Base-by-base conservation (phyloP, 2,888 invertebrate genomes). In the Calameuta idolon region DNA sequence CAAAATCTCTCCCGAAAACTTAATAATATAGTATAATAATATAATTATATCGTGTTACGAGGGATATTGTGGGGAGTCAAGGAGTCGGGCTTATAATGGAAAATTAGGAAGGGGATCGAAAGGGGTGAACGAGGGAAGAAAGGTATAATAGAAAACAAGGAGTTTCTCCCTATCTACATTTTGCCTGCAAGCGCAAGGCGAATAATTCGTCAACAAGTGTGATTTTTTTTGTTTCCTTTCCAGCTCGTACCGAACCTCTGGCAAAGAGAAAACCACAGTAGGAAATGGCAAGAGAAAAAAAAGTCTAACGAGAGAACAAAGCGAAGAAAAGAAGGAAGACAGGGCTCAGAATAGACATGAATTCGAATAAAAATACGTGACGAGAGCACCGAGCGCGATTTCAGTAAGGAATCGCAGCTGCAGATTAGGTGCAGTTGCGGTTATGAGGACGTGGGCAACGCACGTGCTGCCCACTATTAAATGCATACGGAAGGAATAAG, bases 1-100 rank as follows among this genome's bases (percentile, higher is more conserved):
- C 84, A 86, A 87, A 86, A 87, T 89, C 83, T 86, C 83, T 87
- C 81, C 84, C 80, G 79, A 87, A 82, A 89, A 87, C 85, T 85
- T 86, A 85, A 86, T 86, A 86, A 84, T 82, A 83, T 84, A 34
- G 73, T 79, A 80, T 37, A 80, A 76, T 78, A 74, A 76, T 74
- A 79, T 85, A 85, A 81, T 83, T 83, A 81, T 80, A 74, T 74
- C 74, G 30, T 35, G 74, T 23, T 74, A 34, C 37, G 74, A 30
- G 34, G 34, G 74, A 34, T 71, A 31, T 31, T 23, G 34, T 34
- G 71, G 31, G 23, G 11, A 71, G 34, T 33, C 9, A 4, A 71
- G 23, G 34, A 30, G 9, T 30, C 5, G 74, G 73, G n/a, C 68
- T 73, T 35, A 77, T 30, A 68, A 34, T 23, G 71, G 34, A 23